These are phyloP conservation scores for Kuschelorhynchus macadamiae DNA, from an alignment of 2,888 invertebrate genomes.

Conservation along the genomic window DNA sequence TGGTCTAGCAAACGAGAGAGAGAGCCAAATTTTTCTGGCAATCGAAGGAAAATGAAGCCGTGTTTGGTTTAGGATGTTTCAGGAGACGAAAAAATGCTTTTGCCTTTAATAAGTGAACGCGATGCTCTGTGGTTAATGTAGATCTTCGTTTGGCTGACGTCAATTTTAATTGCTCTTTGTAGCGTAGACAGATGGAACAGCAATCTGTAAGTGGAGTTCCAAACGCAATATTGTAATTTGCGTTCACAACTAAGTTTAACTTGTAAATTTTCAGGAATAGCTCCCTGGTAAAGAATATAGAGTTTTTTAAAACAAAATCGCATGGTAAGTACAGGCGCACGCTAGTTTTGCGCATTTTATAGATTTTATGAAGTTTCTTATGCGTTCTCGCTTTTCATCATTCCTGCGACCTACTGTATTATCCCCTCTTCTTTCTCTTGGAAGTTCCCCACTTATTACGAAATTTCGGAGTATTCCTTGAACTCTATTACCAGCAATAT, in stretches of 20 bases:
- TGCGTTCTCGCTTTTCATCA: no score
- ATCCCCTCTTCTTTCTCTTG: no score
- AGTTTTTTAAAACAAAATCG: constrained; percentile 7
- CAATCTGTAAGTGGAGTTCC: constrained; percentile 14
- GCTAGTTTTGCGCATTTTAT: no score
- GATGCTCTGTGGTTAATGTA: background rate
- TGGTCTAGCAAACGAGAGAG: constrained; percentile 12
- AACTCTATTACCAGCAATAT: no score
- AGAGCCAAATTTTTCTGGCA: constrained; percentile 2
- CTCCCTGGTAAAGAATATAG: constrained; percentile 1
- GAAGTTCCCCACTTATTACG: no score
- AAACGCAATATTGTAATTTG: constrained; percentile 25
- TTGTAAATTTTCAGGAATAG: background rate
- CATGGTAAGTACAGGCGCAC: background rate
- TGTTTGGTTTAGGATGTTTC: constrained; percentile 11
- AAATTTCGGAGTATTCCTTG: no score
- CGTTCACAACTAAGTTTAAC: constrained; percentile 15
- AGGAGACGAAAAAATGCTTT: constrained; percentile 9
- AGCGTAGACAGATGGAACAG: constrained; percentile 7
- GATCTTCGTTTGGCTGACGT: background rate
- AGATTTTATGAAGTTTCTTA: no score
- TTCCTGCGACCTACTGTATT: no score
- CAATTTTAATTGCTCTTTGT: constrained; percentile 4
- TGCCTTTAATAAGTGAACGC: constrained; percentile 12
- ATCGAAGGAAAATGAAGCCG: constrained; percentile 7